phyloP scores from a whole-genome alignment of 2,113 vertebrate species.

The Podiceps cristatus region DNA sequence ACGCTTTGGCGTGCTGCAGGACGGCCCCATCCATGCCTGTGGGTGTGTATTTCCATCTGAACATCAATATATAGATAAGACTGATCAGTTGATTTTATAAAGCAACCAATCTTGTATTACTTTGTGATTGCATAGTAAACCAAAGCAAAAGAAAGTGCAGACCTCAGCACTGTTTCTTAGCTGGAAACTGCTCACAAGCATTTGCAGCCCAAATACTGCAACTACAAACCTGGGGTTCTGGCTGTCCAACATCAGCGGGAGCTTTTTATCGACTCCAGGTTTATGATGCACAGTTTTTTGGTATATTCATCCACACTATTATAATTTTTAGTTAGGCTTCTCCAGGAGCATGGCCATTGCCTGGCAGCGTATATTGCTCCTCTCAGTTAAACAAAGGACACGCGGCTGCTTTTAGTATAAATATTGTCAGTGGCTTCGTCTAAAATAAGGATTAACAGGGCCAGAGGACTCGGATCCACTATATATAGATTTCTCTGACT shows the following conservation, averaged over 20 bases:
- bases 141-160: not conserved
- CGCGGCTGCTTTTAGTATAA: not conserved
- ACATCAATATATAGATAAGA: not conserved
- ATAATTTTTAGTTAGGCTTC: not conserved
- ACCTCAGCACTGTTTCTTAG: not conserved
- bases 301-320: not conserved
- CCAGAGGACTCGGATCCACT: not conserved
- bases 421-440: not conserved
- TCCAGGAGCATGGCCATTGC: not conserved
- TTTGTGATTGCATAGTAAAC: not conserved
- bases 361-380: fast-evolving
- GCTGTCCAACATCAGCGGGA: not conserved
- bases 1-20: fast-evolving
- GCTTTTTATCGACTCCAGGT: not conserved
- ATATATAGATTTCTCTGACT: not conserved
- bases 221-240: not conserved
- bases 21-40: fast-evolving
- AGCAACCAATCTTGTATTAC: not conserved
- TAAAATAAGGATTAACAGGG: not conserved
- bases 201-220: not conserved
- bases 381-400: not conserved
- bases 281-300: not conserved
- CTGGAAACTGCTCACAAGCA: not conserved
- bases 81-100: not conserved
- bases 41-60: not conserved